These are phyloP conservation scores for Callocephalon fimbriatum DNA, from an alignment of 2,113 vertebrate species.

Conservation along the genomic window DNA sequence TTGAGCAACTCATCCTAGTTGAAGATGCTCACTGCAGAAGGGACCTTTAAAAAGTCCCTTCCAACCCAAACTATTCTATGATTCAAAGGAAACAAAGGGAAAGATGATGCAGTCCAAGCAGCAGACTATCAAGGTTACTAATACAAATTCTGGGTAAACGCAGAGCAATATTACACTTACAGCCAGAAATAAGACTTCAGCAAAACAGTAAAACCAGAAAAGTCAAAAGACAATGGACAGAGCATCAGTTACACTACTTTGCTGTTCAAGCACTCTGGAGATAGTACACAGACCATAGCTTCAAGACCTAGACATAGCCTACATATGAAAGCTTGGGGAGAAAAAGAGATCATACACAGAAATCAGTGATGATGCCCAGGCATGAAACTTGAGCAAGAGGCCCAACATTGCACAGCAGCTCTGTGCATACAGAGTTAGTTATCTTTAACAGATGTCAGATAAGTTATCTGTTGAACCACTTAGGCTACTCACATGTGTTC, in stretches of 20 bases:
- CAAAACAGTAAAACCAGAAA: not conserved
- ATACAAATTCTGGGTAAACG: not conserved
- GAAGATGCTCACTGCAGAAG: not conserved
- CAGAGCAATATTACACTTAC: not conserved
- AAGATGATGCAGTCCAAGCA: not conserved
- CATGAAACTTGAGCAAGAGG: not conserved
- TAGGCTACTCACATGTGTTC: not conserved
- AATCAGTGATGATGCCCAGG: not conserved
- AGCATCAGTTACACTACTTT: not conserved
- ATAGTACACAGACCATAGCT: not conserved
- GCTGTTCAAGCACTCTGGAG: not conserved
- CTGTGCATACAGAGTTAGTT: not conserved
- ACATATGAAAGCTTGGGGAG: not conserved
- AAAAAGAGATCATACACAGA: not conserved
- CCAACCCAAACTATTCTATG: not conserved
- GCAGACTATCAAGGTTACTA: not conserved
- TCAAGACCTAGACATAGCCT: not conserved
- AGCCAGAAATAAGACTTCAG: not conserved
- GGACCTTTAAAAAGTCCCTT: not conserved
- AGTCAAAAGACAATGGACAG: not conserved
- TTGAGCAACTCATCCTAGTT: not conserved
- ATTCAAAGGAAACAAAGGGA: not conserved
- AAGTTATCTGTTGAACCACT: not conserved
- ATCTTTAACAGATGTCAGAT: not conserved
- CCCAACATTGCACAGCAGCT: rapidly evolving